Evolutionary conservation across 2,113 vertebrate species (phyloP).

Genomic region (Mustelus asterias): DNA sequence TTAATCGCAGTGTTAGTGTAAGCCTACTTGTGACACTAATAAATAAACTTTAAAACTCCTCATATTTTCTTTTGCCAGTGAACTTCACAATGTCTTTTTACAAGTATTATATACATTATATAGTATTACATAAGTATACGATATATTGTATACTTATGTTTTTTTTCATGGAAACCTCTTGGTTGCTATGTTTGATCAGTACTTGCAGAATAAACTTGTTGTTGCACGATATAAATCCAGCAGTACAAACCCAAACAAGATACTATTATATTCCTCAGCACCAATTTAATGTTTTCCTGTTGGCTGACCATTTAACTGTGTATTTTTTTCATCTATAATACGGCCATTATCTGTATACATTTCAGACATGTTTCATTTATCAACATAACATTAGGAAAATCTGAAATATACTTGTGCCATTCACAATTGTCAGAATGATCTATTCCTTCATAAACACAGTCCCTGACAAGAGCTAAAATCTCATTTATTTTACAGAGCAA

Average conservation of each 20-base stretch:
- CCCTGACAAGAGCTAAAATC: slow-evolving; percentile 48
- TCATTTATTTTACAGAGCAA: slow-evolving; percentile 42
- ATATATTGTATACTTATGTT: too few species aligned
- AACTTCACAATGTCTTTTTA: neutral
- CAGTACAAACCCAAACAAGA: neutral
- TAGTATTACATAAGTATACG: neutral
- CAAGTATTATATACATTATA: neutral
- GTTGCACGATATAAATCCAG: neutral
- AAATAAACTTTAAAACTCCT: too few species aligned
- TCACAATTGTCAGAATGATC: slow-evolving; percentile 45
- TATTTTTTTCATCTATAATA: neutral
- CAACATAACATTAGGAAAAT: slow-evolving; percentile 45
- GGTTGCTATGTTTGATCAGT: neutral
- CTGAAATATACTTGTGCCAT: slow-evolving; percentile 47
- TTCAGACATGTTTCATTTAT: slow-evolving; percentile 45
- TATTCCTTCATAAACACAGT: slow-evolving; percentile 40
- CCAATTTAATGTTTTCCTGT: neutral
- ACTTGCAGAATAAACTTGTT: neutral
- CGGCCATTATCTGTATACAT: slow-evolving; percentile 40
- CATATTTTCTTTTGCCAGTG: neutral
- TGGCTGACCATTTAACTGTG: neutral
- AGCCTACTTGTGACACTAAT: too few species aligned
- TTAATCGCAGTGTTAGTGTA: too few species aligned
- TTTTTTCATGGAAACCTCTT: neutral
- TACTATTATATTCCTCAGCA: neutral